These are phyloP conservation scores for Pseudoatta argentina DNA, from an alignment of 1,140 invertebrate species.

Conservation along the genomic window DNA sequence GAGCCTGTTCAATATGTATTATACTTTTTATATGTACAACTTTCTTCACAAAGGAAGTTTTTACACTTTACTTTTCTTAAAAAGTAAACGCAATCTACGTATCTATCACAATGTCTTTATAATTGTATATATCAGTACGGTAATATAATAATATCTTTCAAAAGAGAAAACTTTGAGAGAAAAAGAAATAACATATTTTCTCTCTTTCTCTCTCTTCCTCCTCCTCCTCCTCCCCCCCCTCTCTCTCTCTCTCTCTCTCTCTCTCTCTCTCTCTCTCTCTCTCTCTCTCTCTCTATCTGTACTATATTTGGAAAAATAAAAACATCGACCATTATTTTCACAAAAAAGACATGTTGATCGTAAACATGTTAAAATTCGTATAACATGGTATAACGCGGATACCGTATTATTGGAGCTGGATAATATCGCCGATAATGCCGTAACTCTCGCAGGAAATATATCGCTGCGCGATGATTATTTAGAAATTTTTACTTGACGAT, in stretches of 20 bases:
- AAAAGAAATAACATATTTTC: background rate
- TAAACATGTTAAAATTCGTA: constrained; percentile 56
- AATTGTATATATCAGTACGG: background rate
- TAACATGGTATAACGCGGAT: constrained; percentile 55
- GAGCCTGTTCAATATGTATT: background rate
- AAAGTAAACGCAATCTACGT: constrained; percentile 19
- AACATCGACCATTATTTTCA: background rate
- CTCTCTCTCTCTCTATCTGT: background rate
- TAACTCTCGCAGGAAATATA: constrained; percentile 60
- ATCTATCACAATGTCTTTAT: background rate
- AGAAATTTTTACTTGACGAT: constrained; percentile 28
- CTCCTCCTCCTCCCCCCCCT: too few species aligned
- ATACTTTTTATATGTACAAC: background rate
- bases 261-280: background rate
- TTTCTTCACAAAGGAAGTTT: background rate
- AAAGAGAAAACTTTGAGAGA: background rate
- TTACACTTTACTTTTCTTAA: background rate
- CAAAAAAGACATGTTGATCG: constrained; percentile 34
- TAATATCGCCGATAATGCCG: constrained; percentile 63
- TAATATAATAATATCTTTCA: background rate
- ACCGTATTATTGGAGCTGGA: constrained; percentile 54
- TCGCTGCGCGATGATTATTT: constrained; percentile 58
- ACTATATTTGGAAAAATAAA: constrained; percentile 13
- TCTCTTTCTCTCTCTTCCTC: background rate
- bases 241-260: background rate